Evolutionary conservation across 2,888 invertebrate species (phyloP), one percentile per base, ranked within the genome.

Genomic region (Liposcelis brunnea): DNA sequence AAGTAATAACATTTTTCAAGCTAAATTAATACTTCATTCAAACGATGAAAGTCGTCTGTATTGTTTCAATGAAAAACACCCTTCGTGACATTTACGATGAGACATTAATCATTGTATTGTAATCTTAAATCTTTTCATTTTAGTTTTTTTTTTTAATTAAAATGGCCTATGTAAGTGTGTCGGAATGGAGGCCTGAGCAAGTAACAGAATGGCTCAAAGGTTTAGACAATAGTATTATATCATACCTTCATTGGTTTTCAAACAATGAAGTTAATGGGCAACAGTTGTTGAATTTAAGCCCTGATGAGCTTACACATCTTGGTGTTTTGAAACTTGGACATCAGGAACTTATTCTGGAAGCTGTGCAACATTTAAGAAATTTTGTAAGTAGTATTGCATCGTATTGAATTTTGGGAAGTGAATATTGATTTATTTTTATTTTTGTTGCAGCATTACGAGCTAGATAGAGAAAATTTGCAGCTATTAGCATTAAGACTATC

Each of bases 181-280:
- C 79, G 55, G 87, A 87, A 66, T 89, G 89, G 89, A 77, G 82
- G 55, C 80, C 83, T 47, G 84, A 86, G 59, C 85, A 87, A 72
- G 87, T 89, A 55, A 82, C 81, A 53, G 86, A 87, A 61, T 89
- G 89, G 89, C 64, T 89, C 53, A 78, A 81, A 77, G 89, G 87
- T 55, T 64, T 89, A 57, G 85, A 83, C 56, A 76, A 75, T 60
- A 72, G 78, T 49, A 77, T 90, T 61, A 71, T 77, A 50, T 78
- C 77, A 50, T 91, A 93, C 63, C 75, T 81, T 49, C 77, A 80
- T 55, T 75, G 74, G 52, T 84, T 94, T 62, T 69, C 79, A 47
- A 80, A 81, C 59, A 80, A 85, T 58, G 75, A 77, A 49, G 77
- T 94, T 35, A 78, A 78, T 58, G 95, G 91, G 6, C 71, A 78